phyloP scores from a whole-genome alignment of 1,140 invertebrate species.

The Coboldia fuscipes region DNA sequence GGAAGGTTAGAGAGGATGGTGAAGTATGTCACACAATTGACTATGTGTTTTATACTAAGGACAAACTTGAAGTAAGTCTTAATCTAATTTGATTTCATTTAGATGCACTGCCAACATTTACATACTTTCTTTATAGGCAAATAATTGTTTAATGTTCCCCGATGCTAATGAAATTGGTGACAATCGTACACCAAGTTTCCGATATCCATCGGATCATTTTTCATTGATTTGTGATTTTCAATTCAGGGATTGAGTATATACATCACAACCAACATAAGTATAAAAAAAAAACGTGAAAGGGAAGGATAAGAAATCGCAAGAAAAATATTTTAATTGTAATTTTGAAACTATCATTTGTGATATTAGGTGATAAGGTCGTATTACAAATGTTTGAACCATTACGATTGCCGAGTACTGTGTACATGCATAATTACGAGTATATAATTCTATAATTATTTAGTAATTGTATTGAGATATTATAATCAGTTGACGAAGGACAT shows the following conservation, averaged over 20 bases:
- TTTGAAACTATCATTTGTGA: too few relatives aligned
- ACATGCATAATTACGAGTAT: too few relatives aligned
- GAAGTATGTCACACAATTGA: slow-evolving; percentile 57
- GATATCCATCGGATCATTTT: slow-evolving; percentile 63
- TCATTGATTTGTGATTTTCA: slow-evolving; percentile 49
- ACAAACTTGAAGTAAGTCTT: slow-evolving; percentile 22
- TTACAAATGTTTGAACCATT: too few relatives aligned
- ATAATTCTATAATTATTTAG: too few relatives aligned
- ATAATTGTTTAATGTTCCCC: slow-evolving; percentile 39
- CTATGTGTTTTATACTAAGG: slow-evolving; percentile 49
- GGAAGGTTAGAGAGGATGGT: slow-evolving; percentile 51
- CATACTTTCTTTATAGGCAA: slow-evolving; percentile 17
- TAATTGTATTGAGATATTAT: too few relatives aligned
- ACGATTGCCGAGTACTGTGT: too few relatives aligned
- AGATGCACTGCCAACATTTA: background rate
- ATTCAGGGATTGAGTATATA: slow-evolving; percentile 7
- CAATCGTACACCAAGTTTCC: slow-evolving; percentile 38
- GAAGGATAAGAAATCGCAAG: too few relatives aligned
- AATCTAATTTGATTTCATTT: background rate
- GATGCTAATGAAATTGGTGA: slow-evolving; percentile 40
- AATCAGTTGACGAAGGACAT: too few relatives aligned
- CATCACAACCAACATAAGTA: too few relatives aligned
- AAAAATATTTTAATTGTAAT: too few relatives aligned
- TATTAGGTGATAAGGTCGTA: too few relatives aligned
- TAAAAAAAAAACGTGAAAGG: too few relatives aligned